Conservation (phyloP, 2,888 invertebrate genomes). For the Trissolcus brochymenae region DNA sequence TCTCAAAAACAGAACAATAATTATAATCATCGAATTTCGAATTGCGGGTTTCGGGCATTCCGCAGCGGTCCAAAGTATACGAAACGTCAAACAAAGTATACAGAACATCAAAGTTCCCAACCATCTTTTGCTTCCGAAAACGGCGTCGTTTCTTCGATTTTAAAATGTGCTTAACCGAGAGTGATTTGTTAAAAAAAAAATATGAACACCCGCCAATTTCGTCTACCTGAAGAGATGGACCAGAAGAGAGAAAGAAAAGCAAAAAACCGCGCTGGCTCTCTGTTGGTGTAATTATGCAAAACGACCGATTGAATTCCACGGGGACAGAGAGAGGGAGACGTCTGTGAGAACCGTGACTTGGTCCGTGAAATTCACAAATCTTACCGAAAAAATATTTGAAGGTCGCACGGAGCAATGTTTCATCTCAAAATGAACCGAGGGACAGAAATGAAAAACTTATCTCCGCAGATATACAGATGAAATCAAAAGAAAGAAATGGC, state of each 20-base stretch:
- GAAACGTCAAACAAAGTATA: slow-evolving; percentile 6
- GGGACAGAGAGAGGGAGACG: neutral
- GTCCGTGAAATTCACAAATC: no score
- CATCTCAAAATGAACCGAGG: no score
- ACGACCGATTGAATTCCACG: slow-evolving; percentile 5
- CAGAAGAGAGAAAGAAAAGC: neutral
- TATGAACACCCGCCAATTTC: slow-evolving; percentile 20
- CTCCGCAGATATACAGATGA: no score
- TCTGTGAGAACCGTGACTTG: neutral
- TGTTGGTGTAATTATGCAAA: slow-evolving; percentile 22
- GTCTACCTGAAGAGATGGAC: slow-evolving; percentile 10
- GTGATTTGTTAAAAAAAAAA: slow-evolving; percentile 22
- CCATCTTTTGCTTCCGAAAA: slow-evolving; percentile 21
- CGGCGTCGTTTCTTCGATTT: neutral
- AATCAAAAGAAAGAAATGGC: neutral
- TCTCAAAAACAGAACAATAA: no score
- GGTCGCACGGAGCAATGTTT: no score
- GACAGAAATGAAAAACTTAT: no score
- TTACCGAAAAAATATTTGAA: no score
- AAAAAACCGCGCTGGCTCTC: neutral
- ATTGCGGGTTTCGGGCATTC: no score
- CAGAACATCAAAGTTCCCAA: slow-evolving; percentile 18
- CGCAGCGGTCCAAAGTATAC: neutral
- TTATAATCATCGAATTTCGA: no score
- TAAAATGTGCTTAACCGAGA: slow-evolving; percentile 6